A percentile compares a stretch with the other conserved stretches of the same genome.
Conservation (phyloP, 2,797 vertebrate genomes). For the Phrynocephalus vlangalii region DNA sequence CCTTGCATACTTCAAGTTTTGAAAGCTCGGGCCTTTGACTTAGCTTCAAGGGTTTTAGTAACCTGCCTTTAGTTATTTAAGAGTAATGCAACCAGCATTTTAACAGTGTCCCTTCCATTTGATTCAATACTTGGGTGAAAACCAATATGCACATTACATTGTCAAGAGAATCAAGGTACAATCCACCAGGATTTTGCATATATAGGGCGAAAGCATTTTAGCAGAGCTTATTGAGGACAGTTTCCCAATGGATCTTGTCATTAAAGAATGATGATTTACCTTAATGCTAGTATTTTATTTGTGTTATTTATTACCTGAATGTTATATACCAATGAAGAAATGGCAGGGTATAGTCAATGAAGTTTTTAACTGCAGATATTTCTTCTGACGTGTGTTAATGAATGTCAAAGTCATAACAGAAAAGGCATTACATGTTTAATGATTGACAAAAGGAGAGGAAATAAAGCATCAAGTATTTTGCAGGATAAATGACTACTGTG, state of each 20-base stretch:
- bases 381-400: conserved; percentile 84
- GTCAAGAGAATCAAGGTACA: conserved; percentile 39
- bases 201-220: conserved; percentile 8
- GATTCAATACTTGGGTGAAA: conserved; percentile 29
- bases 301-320: conserved; percentile 71
- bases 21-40: conserved; percentile 63
- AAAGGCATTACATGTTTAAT: conserved; percentile 84
- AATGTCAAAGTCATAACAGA: conserved; percentile 84
- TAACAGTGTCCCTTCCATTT: conserved; percentile 40
- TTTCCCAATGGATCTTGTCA: neutral
- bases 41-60: conserved; percentile 52
- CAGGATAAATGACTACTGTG: conserved; percentile 81
- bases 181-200: neutral
- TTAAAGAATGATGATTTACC: conserved; percentile 64
- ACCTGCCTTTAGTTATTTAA: conserved; percentile 66
- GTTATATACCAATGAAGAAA: conserved; percentile 66
- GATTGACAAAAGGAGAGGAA: conserved; percentile 79
- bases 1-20: conserved; percentile 25
- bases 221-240: neutral
- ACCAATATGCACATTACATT: conserved; percentile 42
- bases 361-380: conserved; percentile 83
- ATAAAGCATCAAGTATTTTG: conserved; percentile 81
- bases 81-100: conserved; percentile 63
- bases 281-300: conserved; percentile 68
- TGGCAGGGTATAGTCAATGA: conserved; percentile 74